Percentiles rank a stretch among this genome's conserved stretches.
Conservation (phyloP, 2,888 invertebrate genomes). For the Noctua janthe region DNA sequence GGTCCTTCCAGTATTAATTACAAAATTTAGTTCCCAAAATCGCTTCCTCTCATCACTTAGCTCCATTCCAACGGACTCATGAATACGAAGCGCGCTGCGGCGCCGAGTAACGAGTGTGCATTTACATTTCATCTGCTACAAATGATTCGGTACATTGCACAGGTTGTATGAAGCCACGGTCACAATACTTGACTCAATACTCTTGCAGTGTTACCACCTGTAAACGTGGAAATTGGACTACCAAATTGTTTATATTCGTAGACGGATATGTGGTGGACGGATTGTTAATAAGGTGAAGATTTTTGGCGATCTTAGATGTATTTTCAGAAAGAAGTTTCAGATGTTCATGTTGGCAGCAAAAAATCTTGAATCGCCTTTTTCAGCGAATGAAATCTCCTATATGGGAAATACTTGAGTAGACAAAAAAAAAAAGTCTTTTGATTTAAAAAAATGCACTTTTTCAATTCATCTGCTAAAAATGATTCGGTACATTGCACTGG, state of each 20-base stretch:
- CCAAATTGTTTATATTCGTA: constrained; percentile 38
- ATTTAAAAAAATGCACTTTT: no score
- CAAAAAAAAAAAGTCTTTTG: no score
- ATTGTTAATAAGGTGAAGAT: neutral
- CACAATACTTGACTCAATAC: constrained; percentile 77
- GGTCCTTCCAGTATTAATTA: neutral
- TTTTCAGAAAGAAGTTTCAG: no score
- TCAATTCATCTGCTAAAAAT: no score
- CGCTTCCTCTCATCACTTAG: constrained; percentile 54
- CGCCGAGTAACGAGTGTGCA: constrained; percentile 88
- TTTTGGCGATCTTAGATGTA: no score
- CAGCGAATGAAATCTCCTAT: no score
- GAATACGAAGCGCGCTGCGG: constrained; percentile 88
- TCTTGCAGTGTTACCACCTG: constrained; percentile 46
- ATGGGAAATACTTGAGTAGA: no score
- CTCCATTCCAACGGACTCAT: constrained; percentile 78
- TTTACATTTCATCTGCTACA: constrained; percentile 90
- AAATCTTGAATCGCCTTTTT: no score
- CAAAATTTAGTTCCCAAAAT: neutral
- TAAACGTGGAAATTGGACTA: constrained; percentile 58
- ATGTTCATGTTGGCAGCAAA: no score
- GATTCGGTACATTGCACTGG: no score
- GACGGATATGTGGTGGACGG: constrained; percentile 3
- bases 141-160: constrained; percentile 87
- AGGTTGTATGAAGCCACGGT: constrained; percentile 77